Evolutionary conservation across 2,797 vertebrate species (phyloP).

Genomic region (Tadarida brasiliensis): DNA sequence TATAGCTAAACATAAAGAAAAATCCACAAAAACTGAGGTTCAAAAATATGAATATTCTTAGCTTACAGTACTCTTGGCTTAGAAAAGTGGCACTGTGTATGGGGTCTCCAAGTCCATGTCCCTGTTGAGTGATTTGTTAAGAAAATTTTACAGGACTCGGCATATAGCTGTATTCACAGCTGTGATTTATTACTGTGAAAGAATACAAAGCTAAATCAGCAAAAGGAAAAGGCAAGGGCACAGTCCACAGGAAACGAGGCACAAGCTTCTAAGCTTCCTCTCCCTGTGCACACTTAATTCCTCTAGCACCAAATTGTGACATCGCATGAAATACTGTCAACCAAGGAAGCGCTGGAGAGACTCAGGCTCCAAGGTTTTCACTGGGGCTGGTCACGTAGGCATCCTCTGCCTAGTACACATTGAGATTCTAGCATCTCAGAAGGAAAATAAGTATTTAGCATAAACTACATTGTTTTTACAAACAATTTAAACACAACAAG

Average conservation of each 20-base stretch:
- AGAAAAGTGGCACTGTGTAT: neutral
- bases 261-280: neutral
- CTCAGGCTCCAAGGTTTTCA: neutral
- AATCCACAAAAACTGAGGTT: neutral
- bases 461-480: neutral
- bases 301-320: neutral
- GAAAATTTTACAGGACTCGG: neutral
- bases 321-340: neutral
- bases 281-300: accelerated
- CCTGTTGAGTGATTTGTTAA: neutral
- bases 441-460: neutral
- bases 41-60: neutral
- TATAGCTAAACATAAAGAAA: slow-evolving; percentile 45
- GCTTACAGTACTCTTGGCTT: neutral
- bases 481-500: neutral
- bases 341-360: neutral
- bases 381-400: neutral
- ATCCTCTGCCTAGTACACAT: neutral
- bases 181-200: neutral
- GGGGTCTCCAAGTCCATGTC: neutral
- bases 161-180: neutral
- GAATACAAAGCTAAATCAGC: neutral
- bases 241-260: neutral
- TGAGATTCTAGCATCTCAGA: neutral
- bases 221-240: neutral